phyloP scores from a whole-genome alignment of 1,140 invertebrate genomes.

The Drosophila ironensis region DNA sequence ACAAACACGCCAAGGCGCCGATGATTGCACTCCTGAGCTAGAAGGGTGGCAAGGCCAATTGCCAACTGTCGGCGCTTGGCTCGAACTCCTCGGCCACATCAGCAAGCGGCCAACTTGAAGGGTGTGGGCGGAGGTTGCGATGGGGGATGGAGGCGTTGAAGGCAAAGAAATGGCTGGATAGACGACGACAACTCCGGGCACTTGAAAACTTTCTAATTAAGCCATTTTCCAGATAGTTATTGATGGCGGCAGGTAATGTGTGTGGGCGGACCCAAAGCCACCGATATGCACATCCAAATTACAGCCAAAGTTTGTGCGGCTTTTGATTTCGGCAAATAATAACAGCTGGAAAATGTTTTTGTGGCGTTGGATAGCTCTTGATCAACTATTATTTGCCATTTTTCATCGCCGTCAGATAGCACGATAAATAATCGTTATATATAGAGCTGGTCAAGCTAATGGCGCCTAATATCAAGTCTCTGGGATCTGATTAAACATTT shows the following conservation, averaged over 20 bases:
- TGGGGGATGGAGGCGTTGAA: background rate
- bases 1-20: conserved; percentile 75
- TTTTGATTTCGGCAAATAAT: too few relatives aligned
- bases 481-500: conserved; percentile 33
- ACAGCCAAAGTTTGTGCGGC: too few relatives aligned
- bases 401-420: background rate
- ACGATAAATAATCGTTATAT: conserved; percentile 23
- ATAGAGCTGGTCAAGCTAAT: conserved; percentile 3
- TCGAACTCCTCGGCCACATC: conserved; percentile 5
- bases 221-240: conserved; percentile 49
- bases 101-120: conserved; percentile 4
- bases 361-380: too few relatives aligned
- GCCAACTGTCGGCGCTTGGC: background rate
- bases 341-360: too few relatives aligned
- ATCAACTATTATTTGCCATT: background rate
- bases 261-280: conserved; percentile 14
- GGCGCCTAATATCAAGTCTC: conserved; percentile 19
- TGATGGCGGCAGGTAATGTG: conserved; percentile 10
- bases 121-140: background rate
- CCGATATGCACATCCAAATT: conserved; percentile 10
- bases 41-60: conserved; percentile 14
- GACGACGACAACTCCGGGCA: conserved; percentile 38
- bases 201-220: conserved; percentile 75
- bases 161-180: conserved; percentile 2
- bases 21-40: conserved; percentile 59